phyloP scores from a whole-genome alignment of 2,113 vertebrate genomes.

The Serinus canaria region DNA sequence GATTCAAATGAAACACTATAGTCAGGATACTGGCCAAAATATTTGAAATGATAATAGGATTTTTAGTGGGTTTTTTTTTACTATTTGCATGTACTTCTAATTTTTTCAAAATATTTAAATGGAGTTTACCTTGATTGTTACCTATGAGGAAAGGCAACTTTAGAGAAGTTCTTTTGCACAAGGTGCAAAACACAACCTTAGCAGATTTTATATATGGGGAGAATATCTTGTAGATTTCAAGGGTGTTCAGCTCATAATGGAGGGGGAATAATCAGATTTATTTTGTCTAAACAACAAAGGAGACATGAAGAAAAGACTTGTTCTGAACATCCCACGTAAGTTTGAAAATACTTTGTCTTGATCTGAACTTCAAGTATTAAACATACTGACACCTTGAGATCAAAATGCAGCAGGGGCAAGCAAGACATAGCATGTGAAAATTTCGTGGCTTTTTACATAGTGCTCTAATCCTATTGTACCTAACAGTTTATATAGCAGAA shows the following conservation, averaged over 20 bases:
- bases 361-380: neutral
- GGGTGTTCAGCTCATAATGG: neutral
- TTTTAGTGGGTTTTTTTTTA: neutral
- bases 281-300: neutral
- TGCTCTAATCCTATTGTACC: neutral
- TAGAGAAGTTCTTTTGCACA: neutral
- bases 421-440: neutral
- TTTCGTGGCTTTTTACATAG: neutral
- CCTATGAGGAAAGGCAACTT: neutral
- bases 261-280: neutral
- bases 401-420: neutral
- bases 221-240: neutral
- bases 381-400: neutral
- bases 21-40: neutral
- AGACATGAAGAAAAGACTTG: neutral
- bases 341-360: neutral
- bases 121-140: neutral
- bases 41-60: neutral
- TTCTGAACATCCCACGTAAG: neutral
- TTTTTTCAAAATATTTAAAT: slow-evolving; percentile 36
- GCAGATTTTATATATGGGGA: neutral
- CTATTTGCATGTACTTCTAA: neutral
- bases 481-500: neutral
- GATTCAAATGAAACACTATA: neutral
- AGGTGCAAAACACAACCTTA: neutral